A percentile compares a stretch with the other conserved stretches of the same genome.
Evolutionary conservation across 2,113 vertebrate genomes (phyloP).

Genomic region (Protobothrops flavoviridis): DNA sequence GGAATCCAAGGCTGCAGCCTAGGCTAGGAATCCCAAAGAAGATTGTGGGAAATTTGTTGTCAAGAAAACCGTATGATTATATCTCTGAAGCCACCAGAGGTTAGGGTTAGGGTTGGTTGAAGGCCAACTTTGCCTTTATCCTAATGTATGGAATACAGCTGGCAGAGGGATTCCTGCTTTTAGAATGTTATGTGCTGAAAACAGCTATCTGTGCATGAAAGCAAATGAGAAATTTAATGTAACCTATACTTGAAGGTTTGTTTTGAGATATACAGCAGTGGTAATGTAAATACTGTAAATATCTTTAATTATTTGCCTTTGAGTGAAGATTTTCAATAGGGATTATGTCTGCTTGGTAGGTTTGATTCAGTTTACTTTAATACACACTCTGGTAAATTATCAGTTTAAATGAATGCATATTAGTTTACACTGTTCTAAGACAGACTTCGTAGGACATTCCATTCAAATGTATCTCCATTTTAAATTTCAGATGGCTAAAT

Average conservation of each 20-base stretch:
- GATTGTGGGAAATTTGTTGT: neutral
- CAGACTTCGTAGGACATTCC: neutral
- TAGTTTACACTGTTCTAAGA: neutral
- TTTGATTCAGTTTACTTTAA: neutral
- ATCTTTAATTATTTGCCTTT: neutral
- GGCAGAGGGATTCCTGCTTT: neutral
- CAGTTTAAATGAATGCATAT: neutral
- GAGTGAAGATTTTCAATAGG: neutral
- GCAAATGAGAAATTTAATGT: neutral
- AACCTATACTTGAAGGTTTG: neutral
- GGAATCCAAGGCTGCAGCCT: neutral
- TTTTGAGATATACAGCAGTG: neutral
- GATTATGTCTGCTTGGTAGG: neutral
- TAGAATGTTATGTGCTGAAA: no score
- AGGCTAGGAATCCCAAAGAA: neutral
- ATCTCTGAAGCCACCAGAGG: neutral
- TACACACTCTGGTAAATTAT: neutral
- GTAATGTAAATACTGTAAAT: neutral
- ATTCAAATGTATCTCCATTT: constrained; percentile 24
- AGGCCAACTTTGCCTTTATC: neutral
- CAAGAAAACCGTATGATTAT: neutral
- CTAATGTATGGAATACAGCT: neutral
- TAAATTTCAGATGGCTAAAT: constrained; percentile 87
- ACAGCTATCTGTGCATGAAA: neutral
- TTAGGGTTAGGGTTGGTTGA: neutral